phyloP scores from a whole-genome alignment of 2,113 vertebrate genomes.

The Aegithalos caudatus region DNA sequence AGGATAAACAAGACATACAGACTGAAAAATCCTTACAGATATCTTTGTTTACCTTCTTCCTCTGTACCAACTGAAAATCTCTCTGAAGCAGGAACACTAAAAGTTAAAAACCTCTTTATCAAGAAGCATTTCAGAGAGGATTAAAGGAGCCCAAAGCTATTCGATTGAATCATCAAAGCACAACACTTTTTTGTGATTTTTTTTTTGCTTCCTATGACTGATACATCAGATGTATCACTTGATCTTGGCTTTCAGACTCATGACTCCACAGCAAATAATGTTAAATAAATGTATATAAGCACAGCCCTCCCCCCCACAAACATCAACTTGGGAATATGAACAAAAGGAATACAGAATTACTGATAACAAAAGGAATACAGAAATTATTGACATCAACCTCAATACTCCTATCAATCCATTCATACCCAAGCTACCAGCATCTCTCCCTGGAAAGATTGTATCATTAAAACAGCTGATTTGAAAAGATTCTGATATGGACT shows the following conservation, averaged over 20 bases:
- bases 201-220: neutral
- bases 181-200: neutral
- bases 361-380: neutral
- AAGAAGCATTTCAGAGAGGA: neutral
- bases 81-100: neutral
- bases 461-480: neutral
- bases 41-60: neutral
- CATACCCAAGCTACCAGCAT: neutral
- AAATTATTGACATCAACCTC: neutral
- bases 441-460: neutral
- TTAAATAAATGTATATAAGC: neutral
- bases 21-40: neutral
- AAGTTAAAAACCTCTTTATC: neutral
- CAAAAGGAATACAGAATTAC: neutral
- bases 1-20: neutral
- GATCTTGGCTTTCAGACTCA: conserved; percentile 16
- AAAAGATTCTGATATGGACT: neutral
- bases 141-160: conserved; percentile 13
- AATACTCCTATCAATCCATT: neutral
- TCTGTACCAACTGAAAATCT: neutral
- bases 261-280: neutral
- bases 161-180: conserved; percentile 7
- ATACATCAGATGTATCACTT: neutral
- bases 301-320: neutral
- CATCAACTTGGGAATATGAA: neutral